These are phyloP conservation scores for Chaitophorus viminalis DNA, from an alignment of 2,888 invertebrate species.

Conservation along the genomic window DNA sequence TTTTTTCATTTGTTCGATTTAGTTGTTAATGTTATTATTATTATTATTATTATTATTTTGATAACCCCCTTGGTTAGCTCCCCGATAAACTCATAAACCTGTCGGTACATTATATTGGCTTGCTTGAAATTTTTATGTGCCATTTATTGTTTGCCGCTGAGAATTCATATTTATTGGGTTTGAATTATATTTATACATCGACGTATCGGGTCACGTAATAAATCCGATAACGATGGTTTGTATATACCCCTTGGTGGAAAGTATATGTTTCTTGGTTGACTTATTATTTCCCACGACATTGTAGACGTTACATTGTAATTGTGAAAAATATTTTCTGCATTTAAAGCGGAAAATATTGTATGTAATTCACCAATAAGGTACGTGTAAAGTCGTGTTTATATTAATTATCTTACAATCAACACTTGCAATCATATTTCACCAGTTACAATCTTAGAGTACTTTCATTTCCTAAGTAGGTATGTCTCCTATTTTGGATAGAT, in stretches of 20 bases:
- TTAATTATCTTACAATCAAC: too few species aligned
- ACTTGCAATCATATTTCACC: too few species aligned
- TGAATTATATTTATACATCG: constrained; percentile 53
- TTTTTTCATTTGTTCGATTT: constrained; percentile 55
- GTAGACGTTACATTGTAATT: neutral
- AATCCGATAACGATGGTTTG: constrained; percentile 19
- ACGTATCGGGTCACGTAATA: constrained; percentile 31
- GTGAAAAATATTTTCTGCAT: neutral
- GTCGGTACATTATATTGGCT: constrained; percentile 60
- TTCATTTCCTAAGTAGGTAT: too few species aligned
- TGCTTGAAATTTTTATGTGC: constrained; percentile 28
- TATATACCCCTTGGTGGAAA: constrained; percentile 49
- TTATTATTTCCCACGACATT: constrained; percentile 46
- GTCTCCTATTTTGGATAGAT: too few species aligned
- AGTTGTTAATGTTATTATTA: constrained; percentile 60
- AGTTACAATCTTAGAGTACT: too few species aligned
- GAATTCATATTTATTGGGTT: constrained; percentile 53
- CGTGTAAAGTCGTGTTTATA: too few species aligned
- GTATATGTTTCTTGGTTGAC: neutral
- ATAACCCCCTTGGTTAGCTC: constrained; percentile 7
- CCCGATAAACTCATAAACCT: constrained; percentile 55
- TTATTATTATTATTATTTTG: constrained; percentile 59
- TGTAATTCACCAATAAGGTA: too few species aligned
- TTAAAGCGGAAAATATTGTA: too few species aligned
- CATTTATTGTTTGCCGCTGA: constrained; percentile 36